Evolutionary conservation across 1,140 invertebrate species (phyloP).

Genomic region (Drosophila ogumai): DNA sequence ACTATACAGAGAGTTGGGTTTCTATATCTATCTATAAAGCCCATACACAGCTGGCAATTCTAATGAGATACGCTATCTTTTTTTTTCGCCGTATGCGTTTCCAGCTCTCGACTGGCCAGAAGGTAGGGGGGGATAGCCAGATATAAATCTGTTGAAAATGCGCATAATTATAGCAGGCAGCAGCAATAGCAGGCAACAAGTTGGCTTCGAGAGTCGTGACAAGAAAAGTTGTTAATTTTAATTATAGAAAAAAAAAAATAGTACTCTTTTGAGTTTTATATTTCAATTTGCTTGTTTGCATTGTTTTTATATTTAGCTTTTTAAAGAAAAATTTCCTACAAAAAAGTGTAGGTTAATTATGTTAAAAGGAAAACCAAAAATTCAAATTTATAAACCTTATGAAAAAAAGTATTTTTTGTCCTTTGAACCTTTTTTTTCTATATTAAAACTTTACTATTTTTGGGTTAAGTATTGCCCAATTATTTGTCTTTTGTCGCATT

Average conservation of each 20-base stretch:
- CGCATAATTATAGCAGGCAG: slow-evolving; percentile 77
- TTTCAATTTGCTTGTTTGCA: slow-evolving; percentile 35
- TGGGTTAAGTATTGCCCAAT: not conserved
- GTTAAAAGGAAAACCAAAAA: not conserved
- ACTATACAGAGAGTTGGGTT: slow-evolving; percentile 58
- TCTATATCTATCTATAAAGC: slow-evolving; percentile 54
- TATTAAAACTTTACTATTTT: not conserved
- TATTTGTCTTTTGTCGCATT: not conserved
- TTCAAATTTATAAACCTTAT: not conserved
- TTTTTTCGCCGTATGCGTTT: slow-evolving; percentile 54
- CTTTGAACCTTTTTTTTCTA: not conserved
- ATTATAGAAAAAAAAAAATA: slow-evolving; percentile 59
- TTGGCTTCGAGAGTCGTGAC: slow-evolving; percentile 66
- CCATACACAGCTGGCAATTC: slow-evolving; percentile 68
- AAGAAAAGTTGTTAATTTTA: slow-evolving; percentile 83
- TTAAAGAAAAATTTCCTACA: slow-evolving; percentile 20
- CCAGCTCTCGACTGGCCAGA: slow-evolving; percentile 41
- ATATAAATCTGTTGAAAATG: slow-evolving; percentile 83
- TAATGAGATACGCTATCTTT: slow-evolving; percentile 78
- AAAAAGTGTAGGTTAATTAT: slow-evolving; percentile 10
- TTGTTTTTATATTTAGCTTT: slow-evolving; percentile 18
- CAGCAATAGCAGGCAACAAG: slow-evolving; percentile 36
- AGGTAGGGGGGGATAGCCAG: slow-evolving; percentile 38
- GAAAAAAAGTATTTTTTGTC: not conserved
- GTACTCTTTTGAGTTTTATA: slow-evolving; percentile 32